Evolutionary conservation across 35 echinoderm and acorn worm species (phyloP), one percentile per base, ranked within the genome.

Genomic region (Heliocidaris erythrogramma): DNA sequence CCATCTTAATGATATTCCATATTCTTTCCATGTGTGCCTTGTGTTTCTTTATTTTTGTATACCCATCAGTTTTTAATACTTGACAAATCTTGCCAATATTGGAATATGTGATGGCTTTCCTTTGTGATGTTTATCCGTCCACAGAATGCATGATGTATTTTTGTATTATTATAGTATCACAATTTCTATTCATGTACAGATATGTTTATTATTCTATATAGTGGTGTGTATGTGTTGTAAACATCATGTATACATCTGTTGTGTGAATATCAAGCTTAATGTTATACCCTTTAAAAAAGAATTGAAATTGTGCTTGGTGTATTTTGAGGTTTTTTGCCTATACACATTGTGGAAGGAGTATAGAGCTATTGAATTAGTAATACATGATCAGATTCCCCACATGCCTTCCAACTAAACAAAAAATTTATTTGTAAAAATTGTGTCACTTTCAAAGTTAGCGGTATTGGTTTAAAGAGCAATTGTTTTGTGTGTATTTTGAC

Each of bases 41-140:
- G 65, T 78, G 65, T 24, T 78, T n/a, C 65, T 78, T 78, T n/a
- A 78, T 78, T 78, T 78, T 78, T 78, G 65, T 78, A 78, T 78
- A 78, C 65, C 65, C 65, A 2, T n/a, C 65, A 29, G 18, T 78
- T 78, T 78, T 27, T 17, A n/a, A 78, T 78, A 78, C 27, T 78
- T 78, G 65, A 78, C 65, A n/a, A 78, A 78, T 78, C 65, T 78
- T 78, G 65, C 65, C 65, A 78, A 78, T 78, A 78, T 78, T 78
- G 27, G 65, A n/a, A 24, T 78, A 78, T 78, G 65, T 78, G 65
- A 24, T 78, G 65, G 65, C 27, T 78, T 78, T 78, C 65, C 65
- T 78, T n/a, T 21, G 65, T 78, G 27, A 78, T 24, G 27, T 78
- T n/a, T 78, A 78, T 78, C 65, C 65, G 65, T 78, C 65, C 65